Evolutionary conservation across 1,140 invertebrate genomes (phyloP).

Genomic region (Neodiprion virginianus): DNA sequence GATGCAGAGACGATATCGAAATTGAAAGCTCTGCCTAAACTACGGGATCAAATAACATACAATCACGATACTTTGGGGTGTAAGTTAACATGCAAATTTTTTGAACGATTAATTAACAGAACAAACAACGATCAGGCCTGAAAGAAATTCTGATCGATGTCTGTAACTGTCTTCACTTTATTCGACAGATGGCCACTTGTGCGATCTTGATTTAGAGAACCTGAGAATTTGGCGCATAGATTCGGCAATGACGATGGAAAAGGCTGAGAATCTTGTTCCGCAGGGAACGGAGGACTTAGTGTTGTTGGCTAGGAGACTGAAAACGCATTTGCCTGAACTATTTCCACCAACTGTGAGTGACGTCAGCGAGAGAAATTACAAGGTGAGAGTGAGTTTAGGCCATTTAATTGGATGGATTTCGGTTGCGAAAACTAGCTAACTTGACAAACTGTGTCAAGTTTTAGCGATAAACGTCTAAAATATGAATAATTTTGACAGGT

Average conservation of each 20-base stretch:
- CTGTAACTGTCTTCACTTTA: too few species aligned
- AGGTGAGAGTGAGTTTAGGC: constrained; percentile 26
- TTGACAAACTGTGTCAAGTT: too few species aligned
- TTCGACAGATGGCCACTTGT: constrained; percentile 43
- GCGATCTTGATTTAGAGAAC: constrained; percentile 52
- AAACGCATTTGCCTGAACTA: constrained; percentile 51
- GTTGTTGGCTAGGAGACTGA: constrained; percentile 50
- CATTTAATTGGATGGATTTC: too few species aligned
- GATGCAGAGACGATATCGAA: constrained; percentile 27
- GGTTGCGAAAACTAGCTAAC: too few species aligned
- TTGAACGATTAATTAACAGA: too few species aligned
- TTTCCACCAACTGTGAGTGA: constrained; percentile 32
- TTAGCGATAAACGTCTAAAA: too few species aligned
- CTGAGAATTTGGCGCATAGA: constrained; percentile 50
- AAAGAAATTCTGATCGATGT: too few species aligned
- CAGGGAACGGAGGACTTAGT: constrained; percentile 54
- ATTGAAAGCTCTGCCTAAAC: constrained; percentile 34
- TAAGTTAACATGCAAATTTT: constrained; percentile 29
- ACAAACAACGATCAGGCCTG: too few species aligned
- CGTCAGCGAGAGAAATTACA: constrained; percentile 38
- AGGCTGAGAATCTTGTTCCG: constrained; percentile 43
- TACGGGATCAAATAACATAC: constrained; percentile 44
- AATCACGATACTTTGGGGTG: constrained; percentile 45
- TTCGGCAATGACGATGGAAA: constrained; percentile 33
- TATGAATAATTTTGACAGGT: too few species aligned